Conservation (phyloP, 2,113 vertebrate species). For the Sebastes schlegelii region DNA sequence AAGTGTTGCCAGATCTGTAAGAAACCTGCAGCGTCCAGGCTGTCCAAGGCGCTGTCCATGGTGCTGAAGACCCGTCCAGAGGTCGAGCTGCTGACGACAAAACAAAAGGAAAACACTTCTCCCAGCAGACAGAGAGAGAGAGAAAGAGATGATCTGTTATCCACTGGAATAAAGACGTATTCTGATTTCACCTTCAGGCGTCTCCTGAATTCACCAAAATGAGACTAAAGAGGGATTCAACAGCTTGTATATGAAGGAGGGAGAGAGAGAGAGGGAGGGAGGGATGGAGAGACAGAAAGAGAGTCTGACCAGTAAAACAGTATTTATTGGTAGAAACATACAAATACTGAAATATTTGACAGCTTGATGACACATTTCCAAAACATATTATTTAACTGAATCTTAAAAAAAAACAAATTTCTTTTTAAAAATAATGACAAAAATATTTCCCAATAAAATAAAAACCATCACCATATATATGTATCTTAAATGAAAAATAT, state of each 20-base stretch:
- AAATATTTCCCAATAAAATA: constrained; percentile 27
- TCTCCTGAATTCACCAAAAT: not conserved
- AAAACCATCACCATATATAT: constrained; percentile 54
- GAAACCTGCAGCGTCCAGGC: constrained; percentile 86
- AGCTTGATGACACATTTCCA: constrained; percentile 53
- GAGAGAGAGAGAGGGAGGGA: not conserved
- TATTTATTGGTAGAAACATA: constrained; percentile 93
- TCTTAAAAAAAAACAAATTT: not conserved
- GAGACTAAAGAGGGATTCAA: not conserved
- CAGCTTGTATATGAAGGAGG: constrained; percentile 18
- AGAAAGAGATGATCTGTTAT: not conserved
- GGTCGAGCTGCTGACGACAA: not conserved
- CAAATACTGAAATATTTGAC: constrained; percentile 87
- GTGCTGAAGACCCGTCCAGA: constrained; percentile 33
- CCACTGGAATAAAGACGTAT: not conserved
- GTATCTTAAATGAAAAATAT: not conserved
- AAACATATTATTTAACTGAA: constrained; percentile 3
- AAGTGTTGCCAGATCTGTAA: constrained; percentile 87
- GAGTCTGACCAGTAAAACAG: constrained; percentile 78
- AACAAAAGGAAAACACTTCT: not conserved
- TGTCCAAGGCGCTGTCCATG: constrained; percentile 86
- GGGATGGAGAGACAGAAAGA: not conserved
- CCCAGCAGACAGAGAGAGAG: not conserved
- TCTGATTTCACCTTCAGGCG: not conserved
- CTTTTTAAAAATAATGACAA: not conserved